phyloP scores from a whole-genome alignment of 2,113 vertebrate genomes.

The Synodontis membranacea region DNA sequence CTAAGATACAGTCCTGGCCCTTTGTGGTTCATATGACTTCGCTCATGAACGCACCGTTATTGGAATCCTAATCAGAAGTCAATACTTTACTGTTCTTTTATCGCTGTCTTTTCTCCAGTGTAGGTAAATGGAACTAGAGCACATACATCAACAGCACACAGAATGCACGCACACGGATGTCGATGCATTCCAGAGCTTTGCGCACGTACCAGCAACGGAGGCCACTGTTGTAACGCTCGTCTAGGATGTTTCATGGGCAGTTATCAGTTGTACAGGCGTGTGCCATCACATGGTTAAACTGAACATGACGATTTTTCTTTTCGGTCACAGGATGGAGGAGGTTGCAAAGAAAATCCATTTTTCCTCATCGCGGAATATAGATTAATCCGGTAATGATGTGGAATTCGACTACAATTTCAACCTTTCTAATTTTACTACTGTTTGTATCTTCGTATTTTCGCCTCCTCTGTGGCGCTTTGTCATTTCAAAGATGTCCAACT shows the following conservation, averaged over 20 bases:
- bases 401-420: constrained; percentile 21
- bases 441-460: constrained; percentile 48
- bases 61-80: background rate
- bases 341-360: constrained; percentile 39
- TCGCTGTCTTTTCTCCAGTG: background rate
- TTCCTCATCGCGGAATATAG: constrained; percentile 53
- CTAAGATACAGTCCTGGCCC: constrained; percentile 77
- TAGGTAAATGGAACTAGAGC: background rate
- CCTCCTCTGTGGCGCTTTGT: constrained; percentile 54
- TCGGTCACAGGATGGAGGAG: constrained; percentile 23
- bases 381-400: constrained; percentile 44
- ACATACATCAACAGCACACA: background rate
- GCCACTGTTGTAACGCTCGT: constrained; percentile 52
- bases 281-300: constrained; percentile 25
- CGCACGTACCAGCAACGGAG: constrained; percentile 65
- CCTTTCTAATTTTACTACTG: constrained; percentile 39
- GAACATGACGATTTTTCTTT: background rate
- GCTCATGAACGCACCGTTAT: background rate
- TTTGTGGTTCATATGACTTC: constrained; percentile 44
- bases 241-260: constrained; percentile 54
- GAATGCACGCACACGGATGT: background rate
- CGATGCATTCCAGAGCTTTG: constrained; percentile 51
- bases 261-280: constrained; percentile 55
- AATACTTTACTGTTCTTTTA: background rate
- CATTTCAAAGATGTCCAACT: constrained; percentile 41